A percentile compares a stretch with the other conserved stretches of the same genome.
phyloP scores from a whole-genome alignment of 2,888 invertebrate genomes.

The Augiades crinisus region DNA sequence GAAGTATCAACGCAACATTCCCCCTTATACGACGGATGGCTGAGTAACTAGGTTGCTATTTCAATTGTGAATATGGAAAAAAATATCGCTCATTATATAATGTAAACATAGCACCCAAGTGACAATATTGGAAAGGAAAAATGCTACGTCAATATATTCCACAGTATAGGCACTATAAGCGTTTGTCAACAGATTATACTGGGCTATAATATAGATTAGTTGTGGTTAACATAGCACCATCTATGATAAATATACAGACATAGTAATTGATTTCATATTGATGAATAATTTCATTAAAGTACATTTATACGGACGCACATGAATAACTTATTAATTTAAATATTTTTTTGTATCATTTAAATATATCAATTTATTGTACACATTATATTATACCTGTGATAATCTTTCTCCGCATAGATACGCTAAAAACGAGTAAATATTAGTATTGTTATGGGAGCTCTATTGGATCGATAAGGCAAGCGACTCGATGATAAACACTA shows the following conservation, averaged over 20 bases:
- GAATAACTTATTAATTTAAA: conserved; percentile 19
- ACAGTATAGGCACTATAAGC: conserved; percentile 13
- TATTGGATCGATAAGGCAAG: conserved; percentile 55
- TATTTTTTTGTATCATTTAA: conserved; percentile 12
- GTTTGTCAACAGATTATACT: conserved; percentile 13
- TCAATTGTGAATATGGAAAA: neutral
- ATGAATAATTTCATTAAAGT: conserved; percentile 20
- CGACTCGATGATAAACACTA: conserved; percentile 59
- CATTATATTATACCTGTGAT: conserved; percentile 8
- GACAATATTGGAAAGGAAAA: conserved; percentile 4
- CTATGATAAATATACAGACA: conserved; percentile 15
- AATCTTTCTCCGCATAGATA: conserved; percentile 1
- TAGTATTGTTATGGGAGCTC: conserved; percentile 30
- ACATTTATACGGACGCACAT: conserved; percentile 18
- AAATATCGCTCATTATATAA: neutral
- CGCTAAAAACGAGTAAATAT: conserved; percentile 14
- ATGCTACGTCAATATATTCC: conserved; percentile 4
- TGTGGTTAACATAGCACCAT: conserved; percentile 24
- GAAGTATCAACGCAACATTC: conserved; percentile 7
- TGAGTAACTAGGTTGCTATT: neutral
- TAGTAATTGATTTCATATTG: conserved; percentile 20
- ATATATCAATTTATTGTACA: conserved; percentile 21
- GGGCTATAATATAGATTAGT: conserved; percentile 17
- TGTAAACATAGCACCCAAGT: neutral
- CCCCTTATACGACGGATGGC: neutral